Percentiles rank a stretch among this genome's conserved stretches.
These are phyloP conservation scores for Ecliptopera silaceata DNA, from an alignment of 2,888 invertebrate genomes.

Conservation along the genomic window DNA sequence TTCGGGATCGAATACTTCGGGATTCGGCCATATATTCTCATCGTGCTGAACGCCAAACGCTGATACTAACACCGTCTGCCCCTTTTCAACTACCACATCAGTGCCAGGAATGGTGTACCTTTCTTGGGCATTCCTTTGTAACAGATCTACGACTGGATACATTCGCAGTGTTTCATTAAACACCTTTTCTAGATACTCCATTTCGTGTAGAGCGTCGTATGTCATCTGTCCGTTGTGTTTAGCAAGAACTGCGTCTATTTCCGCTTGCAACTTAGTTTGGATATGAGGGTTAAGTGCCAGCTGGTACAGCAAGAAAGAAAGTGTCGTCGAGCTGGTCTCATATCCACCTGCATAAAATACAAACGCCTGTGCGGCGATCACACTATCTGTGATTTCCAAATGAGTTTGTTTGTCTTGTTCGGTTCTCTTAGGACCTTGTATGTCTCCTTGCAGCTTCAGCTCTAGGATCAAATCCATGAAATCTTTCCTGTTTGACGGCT, in stretches of 20 bases:
- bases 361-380: constrained; percentile 66
- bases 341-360: constrained; percentile 58
- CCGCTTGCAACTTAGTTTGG: constrained; percentile 55
- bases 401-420: constrained; percentile 24
- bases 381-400: constrained; percentile 50
- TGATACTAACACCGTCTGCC: constrained; percentile 52
- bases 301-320: constrained; percentile 58
- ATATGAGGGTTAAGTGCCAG: constrained; percentile 60
- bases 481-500: constrained; percentile 32
- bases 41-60: constrained; percentile 66
- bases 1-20: constrained; percentile 41
- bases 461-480: constrained; percentile 35
- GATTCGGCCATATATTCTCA: constrained; percentile 63
- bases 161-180: constrained; percentile 66
- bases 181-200: constrained; percentile 64
- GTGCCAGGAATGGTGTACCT: constrained; percentile 51
- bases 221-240: constrained; percentile 54
- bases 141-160: constrained; percentile 65
- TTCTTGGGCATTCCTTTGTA: constrained; percentile 54
- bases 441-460: constrained; percentile 44
- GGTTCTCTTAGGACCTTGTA: constrained; percentile 35
- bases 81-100: constrained; percentile 51
- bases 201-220: constrained; percentile 60
- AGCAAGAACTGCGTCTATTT: constrained; percentile 52
- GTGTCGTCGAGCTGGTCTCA: constrained; percentile 49